Evolutionary conservation across 2,113 vertebrate species (phyloP).

Genomic region (rabbit (Oryctolagus cuniculus)): mOryCun1.1 NC_091449.1:53867001-53867500

Average conservation of each 20-base stretch:
- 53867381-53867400: accelerated
- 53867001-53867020: constrained; percentile 55
- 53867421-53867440: accelerated
- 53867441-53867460: neutral
- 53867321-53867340: neutral
- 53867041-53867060: neutral
- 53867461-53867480: constrained; percentile 6
- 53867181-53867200: constrained; percentile 76
- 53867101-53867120: constrained; percentile 13
- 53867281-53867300: neutral
- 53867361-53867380: accelerated
- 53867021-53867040: constrained; percentile 50
- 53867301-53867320: neutral
- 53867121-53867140: neutral
- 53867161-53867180: constrained; percentile 77
- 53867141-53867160: constrained; percentile 69
- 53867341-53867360: neutral
- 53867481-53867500: neutral
- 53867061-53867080: constrained; percentile 13
- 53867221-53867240: constrained; percentile 66
- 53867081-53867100: constrained; percentile 32
- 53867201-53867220: constrained; percentile 64
- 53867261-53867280: constrained; percentile 72
- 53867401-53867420: neutral
- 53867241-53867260: constrained; percentile 76